phyloP scores from a whole-genome alignment of 2,113 vertebrate genomes.

The Riparia riparia region DNA sequence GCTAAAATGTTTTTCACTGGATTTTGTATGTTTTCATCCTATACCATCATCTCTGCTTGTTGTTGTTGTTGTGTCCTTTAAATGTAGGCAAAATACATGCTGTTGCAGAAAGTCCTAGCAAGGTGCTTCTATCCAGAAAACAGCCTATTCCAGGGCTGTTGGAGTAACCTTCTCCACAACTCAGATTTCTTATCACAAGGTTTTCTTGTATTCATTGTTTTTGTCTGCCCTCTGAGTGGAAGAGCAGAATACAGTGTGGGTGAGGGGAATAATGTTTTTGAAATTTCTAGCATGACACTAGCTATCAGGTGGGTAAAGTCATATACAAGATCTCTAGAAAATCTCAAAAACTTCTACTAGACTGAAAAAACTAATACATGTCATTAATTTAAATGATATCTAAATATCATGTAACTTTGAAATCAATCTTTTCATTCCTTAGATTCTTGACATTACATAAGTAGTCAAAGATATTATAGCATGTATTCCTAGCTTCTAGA shows the following conservation, averaged over 20 bases:
- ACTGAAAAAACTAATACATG: neutral
- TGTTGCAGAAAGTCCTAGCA: neutral
- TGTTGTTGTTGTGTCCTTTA: neutral
- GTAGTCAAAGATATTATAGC: neutral
- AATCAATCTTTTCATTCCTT: neutral
- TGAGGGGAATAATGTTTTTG: neutral
- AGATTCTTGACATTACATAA: neutral
- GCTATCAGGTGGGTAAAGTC: neutral
- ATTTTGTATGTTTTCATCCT: neutral
- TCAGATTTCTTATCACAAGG: neutral
- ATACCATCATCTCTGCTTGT: neutral
- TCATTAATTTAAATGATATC: neutral
- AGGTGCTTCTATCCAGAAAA: neutral
- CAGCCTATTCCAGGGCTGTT: neutral
- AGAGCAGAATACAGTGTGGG: neutral
- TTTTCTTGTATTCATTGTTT: neutral
- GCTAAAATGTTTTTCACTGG: neutral
- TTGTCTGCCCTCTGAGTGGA: neutral
- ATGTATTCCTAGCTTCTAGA: neutral
- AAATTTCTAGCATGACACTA: neutral
- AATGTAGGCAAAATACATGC: neutral
- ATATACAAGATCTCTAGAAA: neutral
- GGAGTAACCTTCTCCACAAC: neutral
- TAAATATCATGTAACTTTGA: neutral
- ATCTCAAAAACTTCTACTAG: neutral